Percentiles rank a stretch among this genome's conserved stretches.
Evolutionary conservation across 2,113 vertebrate species (phyloP).

Genomic region (Seriola aureovittata): DNA sequence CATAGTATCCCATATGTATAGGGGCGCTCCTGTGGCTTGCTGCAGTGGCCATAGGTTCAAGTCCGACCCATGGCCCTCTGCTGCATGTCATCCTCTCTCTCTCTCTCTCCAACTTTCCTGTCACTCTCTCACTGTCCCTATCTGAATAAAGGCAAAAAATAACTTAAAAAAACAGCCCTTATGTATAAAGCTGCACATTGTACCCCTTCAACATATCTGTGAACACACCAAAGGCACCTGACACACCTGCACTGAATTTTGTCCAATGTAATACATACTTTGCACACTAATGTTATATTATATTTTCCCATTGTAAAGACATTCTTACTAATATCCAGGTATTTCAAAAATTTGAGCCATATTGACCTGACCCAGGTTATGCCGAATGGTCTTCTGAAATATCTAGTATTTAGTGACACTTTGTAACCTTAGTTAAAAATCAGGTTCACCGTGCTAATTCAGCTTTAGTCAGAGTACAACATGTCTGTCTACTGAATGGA

Average conservation of each 20-base stretch:
- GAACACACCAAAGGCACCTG: background rate
- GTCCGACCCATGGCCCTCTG: no score
- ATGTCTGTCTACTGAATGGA: background rate
- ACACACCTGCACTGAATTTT: background rate
- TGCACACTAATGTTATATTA: no score
- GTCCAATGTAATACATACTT: no score
- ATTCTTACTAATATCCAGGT: background rate
- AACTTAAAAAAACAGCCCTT: background rate
- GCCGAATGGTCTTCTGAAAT: background rate
- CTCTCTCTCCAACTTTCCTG: no score
- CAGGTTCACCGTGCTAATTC: conserved; percentile 10
- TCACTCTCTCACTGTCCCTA: no score
- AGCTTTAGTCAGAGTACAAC: conserved; percentile 13
- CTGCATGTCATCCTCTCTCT: no score
- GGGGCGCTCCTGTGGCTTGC: no score
- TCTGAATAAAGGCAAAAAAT: no score
- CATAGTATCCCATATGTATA: no score
- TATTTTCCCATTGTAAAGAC: background rate
- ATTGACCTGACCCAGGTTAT: background rate
- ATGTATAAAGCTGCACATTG: background rate
- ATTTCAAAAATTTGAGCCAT: background rate
- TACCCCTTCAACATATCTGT: background rate
- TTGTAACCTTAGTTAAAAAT: background rate
- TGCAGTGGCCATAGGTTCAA: no score
- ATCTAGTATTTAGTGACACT: background rate